Conservation (phyloP, 2,888 invertebrate genomes). For the Lasioglossum lativentre region DNA sequence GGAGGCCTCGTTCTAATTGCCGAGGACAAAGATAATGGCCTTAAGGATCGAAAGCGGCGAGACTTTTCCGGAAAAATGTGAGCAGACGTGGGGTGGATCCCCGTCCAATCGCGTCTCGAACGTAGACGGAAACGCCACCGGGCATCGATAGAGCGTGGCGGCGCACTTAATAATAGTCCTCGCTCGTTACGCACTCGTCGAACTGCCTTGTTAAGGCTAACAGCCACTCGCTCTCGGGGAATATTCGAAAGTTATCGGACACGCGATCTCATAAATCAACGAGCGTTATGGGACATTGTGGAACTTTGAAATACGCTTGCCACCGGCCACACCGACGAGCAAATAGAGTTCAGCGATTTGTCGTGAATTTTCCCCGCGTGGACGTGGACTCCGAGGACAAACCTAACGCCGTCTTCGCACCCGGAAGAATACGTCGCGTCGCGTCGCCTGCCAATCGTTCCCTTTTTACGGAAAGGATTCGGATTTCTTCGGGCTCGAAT, state of each 20-base stretch:
- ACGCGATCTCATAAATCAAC: conserved; percentile 74
- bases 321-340: conserved; percentile 26
- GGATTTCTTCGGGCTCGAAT: no score
- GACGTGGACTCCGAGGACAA: neutral
- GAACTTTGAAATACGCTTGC: conserved; percentile 62
- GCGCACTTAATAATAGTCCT: conserved; percentile 70
- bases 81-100: conserved; percentile 28
- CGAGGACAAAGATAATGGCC: neutral
- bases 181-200: conserved; percentile 73
- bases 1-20: conserved; percentile 1
- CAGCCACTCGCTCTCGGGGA: conserved; percentile 69
- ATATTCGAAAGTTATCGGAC: conserved; percentile 75
- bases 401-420: neutral
- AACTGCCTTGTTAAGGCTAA: conserved; percentile 74
- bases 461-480: no score
- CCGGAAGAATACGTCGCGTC: neutral
- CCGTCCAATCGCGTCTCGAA: neutral
- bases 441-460: no score
- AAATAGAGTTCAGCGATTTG: conserved; percentile 30
- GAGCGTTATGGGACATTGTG: conserved; percentile 66
- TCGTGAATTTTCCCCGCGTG: conserved; percentile 27
- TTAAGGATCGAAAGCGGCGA: neutral
- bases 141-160: conserved; percentile 65
- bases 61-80: conserved; percentile 14
- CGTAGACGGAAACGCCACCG: conserved; percentile 48